Evolutionary conservation across 1,140 invertebrate genomes (phyloP), one percentile per base, ranked within the genome.

Genomic region (Brachionus plicatilis): DNA sequence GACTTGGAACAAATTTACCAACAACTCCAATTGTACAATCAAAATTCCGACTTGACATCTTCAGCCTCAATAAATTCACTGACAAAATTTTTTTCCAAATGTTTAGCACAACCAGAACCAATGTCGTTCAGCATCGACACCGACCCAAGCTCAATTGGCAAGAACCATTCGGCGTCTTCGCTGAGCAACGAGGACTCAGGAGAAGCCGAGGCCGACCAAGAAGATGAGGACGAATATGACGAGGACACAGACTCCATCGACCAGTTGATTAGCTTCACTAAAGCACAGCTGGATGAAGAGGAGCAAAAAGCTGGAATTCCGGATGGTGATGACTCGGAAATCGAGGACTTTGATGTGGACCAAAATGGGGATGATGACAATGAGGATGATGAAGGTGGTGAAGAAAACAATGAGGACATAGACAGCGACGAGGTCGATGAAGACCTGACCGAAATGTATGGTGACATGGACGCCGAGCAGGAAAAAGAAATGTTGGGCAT

Each of bases 1-100:
- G 82, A 83, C 17, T 17, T 50, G 14, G 82, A 83, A 70, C 82
- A 83, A 83, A 83, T 83, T 9, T 83, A 83, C 37, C 82, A 83
- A 70, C 82, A 83, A 83, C 20, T 83, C 1, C 43, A 83, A 70
- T 50, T 68, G 29, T 82, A 65, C 37, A 82, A 82, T 24, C 43
- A 68, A 70, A 68, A 83, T 50, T 37, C 53, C 27, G 41, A 60
- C 33, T 14, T 37, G 53, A 72, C 41, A 72, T 80, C 53, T 24
- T 50, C 37, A 8, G 17, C 82, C n/a, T 83, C 60, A 27, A 68
- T 83, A 47, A 37, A 47, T n/a, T 50, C 65, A 3, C 24, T 83
- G 11, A 56, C 53, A 8, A 83, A 72, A 72, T 82, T 82, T 37
- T 82, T 82, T 65, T 60, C 79, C 20, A 82, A 82, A 82, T 82